Evolutionary conservation across 1,140 invertebrate species (phyloP).

Genomic region (Drosophila suzukii): DNA sequence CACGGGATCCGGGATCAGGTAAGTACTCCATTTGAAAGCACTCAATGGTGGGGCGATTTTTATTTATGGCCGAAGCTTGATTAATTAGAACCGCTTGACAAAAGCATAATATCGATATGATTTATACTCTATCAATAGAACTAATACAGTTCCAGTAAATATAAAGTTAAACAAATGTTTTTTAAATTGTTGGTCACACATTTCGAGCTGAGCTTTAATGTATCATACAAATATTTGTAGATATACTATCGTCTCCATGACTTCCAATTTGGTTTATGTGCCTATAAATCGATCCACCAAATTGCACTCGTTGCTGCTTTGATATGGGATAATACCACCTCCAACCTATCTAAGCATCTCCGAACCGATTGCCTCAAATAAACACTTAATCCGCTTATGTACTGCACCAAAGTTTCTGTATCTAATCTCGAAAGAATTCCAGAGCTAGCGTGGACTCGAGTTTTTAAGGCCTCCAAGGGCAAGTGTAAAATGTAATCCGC

Average conservation of each 20-base stretch:
- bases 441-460: conserved; percentile 22
- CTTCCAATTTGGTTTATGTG: not conserved
- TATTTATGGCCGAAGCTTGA: too few species aligned
- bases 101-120: too few species aligned
- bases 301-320: conserved; percentile 24
- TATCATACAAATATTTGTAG: too few species aligned
- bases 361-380: conserved; percentile 28
- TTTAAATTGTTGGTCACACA: too few species aligned
- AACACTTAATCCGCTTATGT: conserved; percentile 24
- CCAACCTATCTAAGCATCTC: conserved; percentile 1
- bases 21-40: conserved; percentile 39
- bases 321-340: not conserved
- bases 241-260: not conserved
- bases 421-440: conserved; percentile 48
- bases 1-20: conserved; percentile 19
- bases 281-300: conserved; percentile 25
- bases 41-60: conserved; percentile 11
- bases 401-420: conserved; percentile 49
- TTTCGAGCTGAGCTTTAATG: too few species aligned
- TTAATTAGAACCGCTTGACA: too few species aligned
- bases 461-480: conserved; percentile 31
- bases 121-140: too few species aligned
- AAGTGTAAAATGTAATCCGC: conserved; percentile 54
- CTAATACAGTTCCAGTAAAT: too few species aligned
- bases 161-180: too few species aligned